Percentiles rank a stretch among this genome's conserved stretches.
These are phyloP conservation scores for Aleadryas rufinucha DNA, from an alignment of 2,113 vertebrate species.

Conservation along the genomic window DNA sequence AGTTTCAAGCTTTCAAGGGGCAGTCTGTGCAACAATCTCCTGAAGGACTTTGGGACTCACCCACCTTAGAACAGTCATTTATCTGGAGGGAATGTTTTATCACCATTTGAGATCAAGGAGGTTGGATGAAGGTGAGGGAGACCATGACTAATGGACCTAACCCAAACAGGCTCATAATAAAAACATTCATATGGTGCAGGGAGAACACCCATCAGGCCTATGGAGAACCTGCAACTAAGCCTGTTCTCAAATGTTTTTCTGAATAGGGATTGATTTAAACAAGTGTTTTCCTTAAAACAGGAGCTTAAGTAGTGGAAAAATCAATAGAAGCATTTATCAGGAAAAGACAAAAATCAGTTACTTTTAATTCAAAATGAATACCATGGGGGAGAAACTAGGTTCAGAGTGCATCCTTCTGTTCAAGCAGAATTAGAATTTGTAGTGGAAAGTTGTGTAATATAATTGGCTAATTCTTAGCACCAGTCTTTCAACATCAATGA, in stretches of 20 bases:
- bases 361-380: neutral
- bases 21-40: neutral
- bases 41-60: neutral
- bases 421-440: neutral
- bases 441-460: neutral
- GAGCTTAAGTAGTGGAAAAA: neutral
- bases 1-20: neutral
- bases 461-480: neutral
- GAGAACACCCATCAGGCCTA: neutral
- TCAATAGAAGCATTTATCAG: conserved; percentile 21
- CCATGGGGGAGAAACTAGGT: neutral
- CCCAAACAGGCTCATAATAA: neutral
- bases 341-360: neutral
- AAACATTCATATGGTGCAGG: neutral
- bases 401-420: neutral
- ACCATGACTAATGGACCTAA: neutral
- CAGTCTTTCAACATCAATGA: neutral
- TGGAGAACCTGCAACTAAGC: neutral
- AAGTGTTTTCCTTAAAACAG: neutral
- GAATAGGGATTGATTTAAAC: neutral
- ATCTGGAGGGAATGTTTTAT: neutral
- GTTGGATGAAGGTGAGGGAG: neutral
- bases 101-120: neutral
- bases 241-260: neutral
- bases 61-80: neutral